These are phyloP conservation scores for Speoplatyrhinus poulsoni DNA, from an alignment of 2,113 vertebrate genomes.

Conservation along the genomic window DNA sequence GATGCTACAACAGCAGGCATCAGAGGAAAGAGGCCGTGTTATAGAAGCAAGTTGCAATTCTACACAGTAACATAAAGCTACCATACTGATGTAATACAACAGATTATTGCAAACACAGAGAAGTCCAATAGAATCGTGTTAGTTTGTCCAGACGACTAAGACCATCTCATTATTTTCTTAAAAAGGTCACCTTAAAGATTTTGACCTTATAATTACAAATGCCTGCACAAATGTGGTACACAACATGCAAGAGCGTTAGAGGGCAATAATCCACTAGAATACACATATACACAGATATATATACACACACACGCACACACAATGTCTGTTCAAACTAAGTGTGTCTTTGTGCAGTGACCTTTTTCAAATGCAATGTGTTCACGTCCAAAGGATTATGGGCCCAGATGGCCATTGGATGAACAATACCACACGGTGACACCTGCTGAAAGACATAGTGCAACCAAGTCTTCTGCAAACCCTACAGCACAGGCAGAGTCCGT, in stretches of 20 bases:
- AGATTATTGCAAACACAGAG: not conserved
- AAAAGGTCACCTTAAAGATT: constrained; percentile 57
- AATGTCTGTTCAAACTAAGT: constrained; percentile 37
- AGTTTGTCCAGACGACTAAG: constrained; percentile 19
- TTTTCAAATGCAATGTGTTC: constrained; percentile 73
- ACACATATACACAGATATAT: constrained; percentile 16
- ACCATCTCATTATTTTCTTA: constrained; percentile 27
- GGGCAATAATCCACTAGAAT: constrained; percentile 17
- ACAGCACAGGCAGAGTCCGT: constrained; percentile 26
- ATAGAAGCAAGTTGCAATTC: not conserved
- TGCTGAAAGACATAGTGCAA: constrained; percentile 62
- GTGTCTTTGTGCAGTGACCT: constrained; percentile 69
- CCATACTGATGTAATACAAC: not conserved
- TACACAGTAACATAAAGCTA: not conserved
- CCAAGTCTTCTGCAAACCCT: constrained; percentile 41
- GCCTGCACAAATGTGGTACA: constrained; percentile 37
- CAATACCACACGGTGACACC: constrained; percentile 80
- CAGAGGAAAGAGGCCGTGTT: too few species aligned
- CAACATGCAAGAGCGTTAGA: constrained; percentile 54
- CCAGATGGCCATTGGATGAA: constrained; percentile 76
- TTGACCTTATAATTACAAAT: constrained; percentile 51
- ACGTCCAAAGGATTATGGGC: constrained; percentile 74
- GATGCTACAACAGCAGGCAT: constrained; percentile 4
- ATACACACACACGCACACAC: not conserved
- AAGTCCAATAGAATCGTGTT: not conserved